Evolutionary conservation across 2,797 vertebrate species (phyloP), one percentile per base, ranked within the genome.

Genomic region (Cygnus olor): DNA sequence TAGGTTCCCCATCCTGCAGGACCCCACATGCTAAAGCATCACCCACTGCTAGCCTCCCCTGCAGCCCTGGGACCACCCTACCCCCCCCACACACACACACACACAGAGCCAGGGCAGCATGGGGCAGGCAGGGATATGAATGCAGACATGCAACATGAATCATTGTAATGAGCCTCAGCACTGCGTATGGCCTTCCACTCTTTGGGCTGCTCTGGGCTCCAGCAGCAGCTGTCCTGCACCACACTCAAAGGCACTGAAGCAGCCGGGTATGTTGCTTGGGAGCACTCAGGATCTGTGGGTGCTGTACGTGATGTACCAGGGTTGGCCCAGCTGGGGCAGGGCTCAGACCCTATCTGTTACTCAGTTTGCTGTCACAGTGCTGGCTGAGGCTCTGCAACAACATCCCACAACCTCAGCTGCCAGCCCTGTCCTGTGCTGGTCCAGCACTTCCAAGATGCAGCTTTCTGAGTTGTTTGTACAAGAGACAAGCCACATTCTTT

Each of bases 81-180:
- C 19, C 27, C 3, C 20, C 21, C 45, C 45, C 45, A n/a, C n/a
- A n/a, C n/a, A 9, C 36, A 36, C 47, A 47, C 45, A 47, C 47
- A 47, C 47, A 47, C 21, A 47, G 20, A 60, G 44, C 34, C 1
- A 1, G 28, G n/a, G 34, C 34, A 36, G 40, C 25, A 34, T 18
- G 27, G 20, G 18, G 34, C 34, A 53, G 36, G 6, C 19, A 34
- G 21, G 25, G n/a, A 14, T 2, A 2, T 30, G 28, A 9, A 20
- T 16, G 32, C 5, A n/a, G 8, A 11, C 14, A 7, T 9, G 11
- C 15, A 28, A 18, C 28, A 16, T 54, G 53, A 28, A 7, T 10
- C 51, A 57, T 14, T 9, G 2, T 1, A 64, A 58, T 2, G 6
- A n/a, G 36, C 30, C 24, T 19, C 13, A 5, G 56, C 2, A 3